These are phyloP conservation scores for Blastomussa wellsi DNA, from an alignment of 92 coral and sea anemone genomes.

Conservation along the genomic window DNA sequence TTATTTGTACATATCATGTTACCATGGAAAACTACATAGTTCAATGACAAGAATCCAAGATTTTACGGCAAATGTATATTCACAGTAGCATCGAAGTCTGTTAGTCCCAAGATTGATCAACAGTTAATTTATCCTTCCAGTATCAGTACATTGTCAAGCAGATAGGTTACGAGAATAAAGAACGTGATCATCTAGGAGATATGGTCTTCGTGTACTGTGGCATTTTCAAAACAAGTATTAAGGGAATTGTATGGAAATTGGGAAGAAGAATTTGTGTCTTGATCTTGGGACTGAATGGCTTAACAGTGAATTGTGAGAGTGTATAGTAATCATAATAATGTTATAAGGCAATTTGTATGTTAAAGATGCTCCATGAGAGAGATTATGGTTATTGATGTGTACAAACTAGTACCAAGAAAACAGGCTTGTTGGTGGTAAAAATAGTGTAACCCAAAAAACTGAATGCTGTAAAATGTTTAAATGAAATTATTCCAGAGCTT, in stretches of 20 bases:
- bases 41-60: neutral
- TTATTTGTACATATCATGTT: neutral
- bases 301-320: neutral
- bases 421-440: neutral
- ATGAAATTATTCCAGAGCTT: neutral
- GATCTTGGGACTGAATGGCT: neutral
- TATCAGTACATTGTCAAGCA: neutral
- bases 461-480: neutral
- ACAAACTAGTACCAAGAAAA: neutral
- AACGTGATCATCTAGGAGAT: neutral
- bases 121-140: neutral
- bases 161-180: neutral
- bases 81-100: neutral
- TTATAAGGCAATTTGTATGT: neutral
- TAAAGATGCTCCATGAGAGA: neutral
- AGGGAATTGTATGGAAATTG: neutral
- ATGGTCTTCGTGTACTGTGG: neutral
- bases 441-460: neutral
- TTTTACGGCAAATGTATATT: neutral
- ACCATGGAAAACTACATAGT: neutral
- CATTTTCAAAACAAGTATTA: neutral
- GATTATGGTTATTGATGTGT: neutral
- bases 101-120: neutral
- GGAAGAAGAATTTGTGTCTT: too few relatives aligned
- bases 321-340: neutral